A percentile compares a stretch with the other conserved stretches of the same genome.
These are phyloP conservation scores for Drosophila teissieri DNA, from an alignment of 1,140 invertebrate genomes.

Conservation along the genomic window DNA sequence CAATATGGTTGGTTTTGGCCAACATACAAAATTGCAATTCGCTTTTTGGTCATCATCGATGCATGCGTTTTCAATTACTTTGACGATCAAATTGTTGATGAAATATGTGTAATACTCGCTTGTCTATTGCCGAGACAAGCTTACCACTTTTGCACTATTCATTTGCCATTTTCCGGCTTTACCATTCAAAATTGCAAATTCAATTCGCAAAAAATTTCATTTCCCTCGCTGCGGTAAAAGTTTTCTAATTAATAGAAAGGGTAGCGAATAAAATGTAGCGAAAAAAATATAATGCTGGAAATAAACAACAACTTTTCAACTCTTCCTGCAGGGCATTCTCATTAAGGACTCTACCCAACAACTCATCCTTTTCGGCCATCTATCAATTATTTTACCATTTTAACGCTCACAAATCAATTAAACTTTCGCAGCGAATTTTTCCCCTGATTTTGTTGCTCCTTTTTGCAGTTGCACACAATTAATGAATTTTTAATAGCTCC, in stretches of 20 bases:
- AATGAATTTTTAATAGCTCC: slow-evolving; percentile 79
- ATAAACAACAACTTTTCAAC: slow-evolving; percentile 54
- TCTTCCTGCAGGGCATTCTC: slow-evolving; percentile 55
- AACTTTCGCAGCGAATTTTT: slow-evolving; percentile 58
- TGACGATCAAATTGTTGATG: slow-evolving; percentile 47
- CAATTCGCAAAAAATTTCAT: slow-evolving; percentile 38
- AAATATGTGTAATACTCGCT: slow-evolving; percentile 54
- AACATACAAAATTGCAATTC: slow-evolving; percentile 44
- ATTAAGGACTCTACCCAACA: too few relatives aligned
- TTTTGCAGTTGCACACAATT: slow-evolving; percentile 66
- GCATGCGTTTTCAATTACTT: slow-evolving; percentile 64
- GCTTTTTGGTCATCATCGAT: slow-evolving; percentile 56
- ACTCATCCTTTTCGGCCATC: slow-evolving; percentile 44
- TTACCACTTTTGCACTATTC: slow-evolving; percentile 39
- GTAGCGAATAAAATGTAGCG: slow-evolving; percentile 21
- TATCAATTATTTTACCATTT: slow-evolving; percentile 79
- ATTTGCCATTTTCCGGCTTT: slow-evolving; percentile 35
- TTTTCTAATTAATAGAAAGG: slow-evolving; percentile 72
- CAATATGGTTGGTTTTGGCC: slow-evolving; percentile 37
- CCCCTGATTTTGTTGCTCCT: slow-evolving; percentile 44
- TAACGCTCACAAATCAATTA: slow-evolving; percentile 69
- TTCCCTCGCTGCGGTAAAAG: slow-evolving; percentile 32
- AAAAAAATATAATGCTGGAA: slow-evolving; percentile 37
- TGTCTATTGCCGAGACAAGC: slow-evolving; percentile 27
- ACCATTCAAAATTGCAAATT: slow-evolving; percentile 59